Base-by-base conservation (phyloP, 1,140 invertebrate genomes). In the Ceratina japonica region DNA sequence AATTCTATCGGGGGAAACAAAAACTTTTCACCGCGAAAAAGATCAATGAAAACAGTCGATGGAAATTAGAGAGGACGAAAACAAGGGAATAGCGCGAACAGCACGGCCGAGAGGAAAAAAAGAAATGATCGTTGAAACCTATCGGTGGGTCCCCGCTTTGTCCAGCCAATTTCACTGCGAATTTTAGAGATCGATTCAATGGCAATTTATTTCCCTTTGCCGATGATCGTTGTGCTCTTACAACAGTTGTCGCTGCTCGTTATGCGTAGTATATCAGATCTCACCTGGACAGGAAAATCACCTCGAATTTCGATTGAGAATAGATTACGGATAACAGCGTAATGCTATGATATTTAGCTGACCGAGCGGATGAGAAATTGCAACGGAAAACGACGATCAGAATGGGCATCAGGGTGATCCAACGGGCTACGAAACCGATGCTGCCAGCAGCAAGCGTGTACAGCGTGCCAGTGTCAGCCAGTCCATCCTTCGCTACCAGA, bases 391-490 rank as follows among this genome's bases (percentile, higher is more conserved):
- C 94, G 72, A 95, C 94, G 27, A 96, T 97, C n/a, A 93, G 95
- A n/a, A 96, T 97, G 95, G 96, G 96, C 3, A 96, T 97, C 75
- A 92, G 96, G 31, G 95, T 97, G 52, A 94, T 97, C 3, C 96
- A 97, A 86, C 92, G 93, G 71, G 92, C 93, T 7, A 91, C 89
- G 52, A 91, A 91, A n/a, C 90, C 92, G 5, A 91, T 92, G 10
- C 88, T 92, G 49, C 91, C 93, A 56, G 83, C 75, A 16, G 87
- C 68, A 52, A 90, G 90, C 24, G 82, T 90, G 12, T 92, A 91
- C 85, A 91, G 90, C 73, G 86, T 88, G 51, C 86, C 87, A 15
- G 70, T 58, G 79, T 87, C 83, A 12, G 79, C 63, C 5, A 75
- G 68, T 20, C 31, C 75, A 22, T 80, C 69, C 0, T 10, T 54